Evolutionary conservation across 2,113 vertebrate species (phyloP).

Genomic region (Eleginops maclovinus): DNA sequence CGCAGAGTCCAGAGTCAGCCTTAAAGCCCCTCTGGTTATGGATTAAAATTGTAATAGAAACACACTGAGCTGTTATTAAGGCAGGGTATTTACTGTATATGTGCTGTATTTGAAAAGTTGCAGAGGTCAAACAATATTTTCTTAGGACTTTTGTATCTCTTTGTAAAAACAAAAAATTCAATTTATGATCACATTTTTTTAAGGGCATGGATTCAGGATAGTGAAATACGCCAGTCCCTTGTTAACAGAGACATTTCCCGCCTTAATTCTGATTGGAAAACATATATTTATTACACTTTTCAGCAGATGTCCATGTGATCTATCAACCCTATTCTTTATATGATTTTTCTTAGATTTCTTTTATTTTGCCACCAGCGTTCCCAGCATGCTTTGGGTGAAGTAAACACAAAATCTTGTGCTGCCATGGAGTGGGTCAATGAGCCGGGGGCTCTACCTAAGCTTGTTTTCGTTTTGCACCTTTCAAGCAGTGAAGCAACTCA

Average conservation of each 20-base stretch:
- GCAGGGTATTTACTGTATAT: neutral
- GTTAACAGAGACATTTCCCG: neutral
- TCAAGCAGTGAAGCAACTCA: neutral
- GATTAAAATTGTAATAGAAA: slow-evolving; percentile 61
- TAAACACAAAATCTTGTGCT: neutral
- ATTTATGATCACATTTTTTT: neutral
- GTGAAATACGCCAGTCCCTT: neutral
- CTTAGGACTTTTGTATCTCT: neutral
- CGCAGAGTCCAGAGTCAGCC: slow-evolving; percentile 39
- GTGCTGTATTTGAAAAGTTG: too few relatives aligned
- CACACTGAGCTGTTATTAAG: slow-evolving; percentile 6
- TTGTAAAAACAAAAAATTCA: too few relatives aligned
- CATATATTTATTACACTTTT: too few relatives aligned
- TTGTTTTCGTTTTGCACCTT: neutral
- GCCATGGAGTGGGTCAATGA: neutral
- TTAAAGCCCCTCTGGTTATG: slow-evolving; percentile 37
- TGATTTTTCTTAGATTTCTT: too few relatives aligned
- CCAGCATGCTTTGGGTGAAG: neutral
- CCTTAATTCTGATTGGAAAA: neutral
- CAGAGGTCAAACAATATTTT: too few relatives aligned
- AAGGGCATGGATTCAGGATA: neutral
- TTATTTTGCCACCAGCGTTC: neutral
- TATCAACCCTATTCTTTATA: neutral
- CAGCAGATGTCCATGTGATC: too few relatives aligned
- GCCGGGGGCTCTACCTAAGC: neutral